A percentile compares a stretch with the other conserved stretches of the same genome.
Conservation (phyloP, 2,888 invertebrate genomes). For the Caenorhabditis wallacei region DNA sequence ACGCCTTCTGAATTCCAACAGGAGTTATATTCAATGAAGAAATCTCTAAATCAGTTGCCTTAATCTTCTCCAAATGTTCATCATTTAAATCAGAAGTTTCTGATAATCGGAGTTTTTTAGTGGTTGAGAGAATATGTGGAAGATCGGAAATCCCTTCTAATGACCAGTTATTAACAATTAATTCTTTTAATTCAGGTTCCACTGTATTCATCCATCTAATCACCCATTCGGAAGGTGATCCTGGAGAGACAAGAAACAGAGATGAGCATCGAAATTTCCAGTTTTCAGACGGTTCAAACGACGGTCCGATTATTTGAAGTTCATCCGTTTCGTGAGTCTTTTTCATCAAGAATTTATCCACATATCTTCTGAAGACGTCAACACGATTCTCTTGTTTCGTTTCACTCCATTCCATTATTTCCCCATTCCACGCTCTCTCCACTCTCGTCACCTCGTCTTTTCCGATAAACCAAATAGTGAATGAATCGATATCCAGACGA, state of each 20-base stretch:
- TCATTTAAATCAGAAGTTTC: slow-evolving; percentile 9
- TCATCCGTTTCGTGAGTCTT: not conserved
- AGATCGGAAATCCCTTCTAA: slow-evolving; percentile 1
- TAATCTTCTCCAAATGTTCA: slow-evolving; percentile 8
- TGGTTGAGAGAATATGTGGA: not conserved
- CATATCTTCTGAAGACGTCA: not conserved
- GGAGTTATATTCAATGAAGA: not conserved
- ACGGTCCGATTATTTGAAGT: not conserved
- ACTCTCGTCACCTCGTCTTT: slow-evolving; percentile 13
- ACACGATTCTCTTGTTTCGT: slow-evolving; percentile 12
- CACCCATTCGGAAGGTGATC: not conserved
- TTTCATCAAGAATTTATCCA: slow-evolving; percentile 19
- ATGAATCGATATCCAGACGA: slow-evolving; percentile 17
- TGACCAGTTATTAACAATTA: not conserved
- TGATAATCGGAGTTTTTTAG: not conserved
- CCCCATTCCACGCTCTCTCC: slow-evolving; percentile 20
- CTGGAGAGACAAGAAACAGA: not conserved
- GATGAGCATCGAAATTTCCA: slow-evolving; percentile 4
- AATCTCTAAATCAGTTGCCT: not conserved
- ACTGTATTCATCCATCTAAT: slow-evolving; percentile 8
- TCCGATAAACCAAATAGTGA: slow-evolving; percentile 43
- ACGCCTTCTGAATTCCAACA: slow-evolving; percentile 5
- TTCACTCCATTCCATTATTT: not conserved
- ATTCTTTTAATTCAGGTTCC: not conserved
- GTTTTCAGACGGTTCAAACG: not conserved